phyloP scores from a whole-genome alignment of 2,113 vertebrate species.

The Trinectes maculatus region DNA sequence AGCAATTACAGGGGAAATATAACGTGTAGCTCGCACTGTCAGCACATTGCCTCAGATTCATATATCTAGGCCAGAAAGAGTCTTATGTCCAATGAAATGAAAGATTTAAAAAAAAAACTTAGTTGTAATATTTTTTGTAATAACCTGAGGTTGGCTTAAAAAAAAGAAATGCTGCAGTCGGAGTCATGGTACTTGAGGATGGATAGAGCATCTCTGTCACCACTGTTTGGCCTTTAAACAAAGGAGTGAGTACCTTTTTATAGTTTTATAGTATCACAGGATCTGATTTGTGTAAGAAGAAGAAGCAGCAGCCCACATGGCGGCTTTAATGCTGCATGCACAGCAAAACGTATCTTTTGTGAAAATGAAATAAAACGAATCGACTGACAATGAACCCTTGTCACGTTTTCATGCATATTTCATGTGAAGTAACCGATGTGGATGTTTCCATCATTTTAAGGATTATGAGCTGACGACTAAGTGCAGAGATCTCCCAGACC shows the following conservation, averaged over 20 bases:
- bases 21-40: slow-evolving; percentile 51
- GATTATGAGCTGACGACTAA: slow-evolving; percentile 71
- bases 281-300: slow-evolving; percentile 28
- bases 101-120: no score
- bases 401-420: slow-evolving; percentile 50
- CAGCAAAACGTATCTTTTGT: slow-evolving; percentile 24
- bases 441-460: slow-evolving; percentile 39
- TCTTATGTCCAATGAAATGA: no score
- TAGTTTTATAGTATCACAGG: neutral
- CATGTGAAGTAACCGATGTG: slow-evolving; percentile 29
- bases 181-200: slow-evolving; percentile 9
- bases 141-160: neutral
- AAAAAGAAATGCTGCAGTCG: neutral
- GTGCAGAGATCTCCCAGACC: slow-evolving; percentile 35
- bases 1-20: slow-evolving; percentile 40
- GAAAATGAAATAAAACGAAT: slow-evolving; percentile 39
- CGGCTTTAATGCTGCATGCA: slow-evolving; percentile 25
- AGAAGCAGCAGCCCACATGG: slow-evolving; percentile 36
- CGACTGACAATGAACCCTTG: slow-evolving; percentile 13
- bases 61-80: slow-evolving; percentile 17
- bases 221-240: slow-evolving; percentile 10
- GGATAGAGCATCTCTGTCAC: neutral
- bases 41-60: slow-evolving; percentile 51
- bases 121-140: neutral
- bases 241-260: slow-evolving; percentile 8